These are phyloP conservation scores for Tachina grossa DNA, from an alignment of 2,888 invertebrate genomes.

Conservation along the genomic window DNA sequence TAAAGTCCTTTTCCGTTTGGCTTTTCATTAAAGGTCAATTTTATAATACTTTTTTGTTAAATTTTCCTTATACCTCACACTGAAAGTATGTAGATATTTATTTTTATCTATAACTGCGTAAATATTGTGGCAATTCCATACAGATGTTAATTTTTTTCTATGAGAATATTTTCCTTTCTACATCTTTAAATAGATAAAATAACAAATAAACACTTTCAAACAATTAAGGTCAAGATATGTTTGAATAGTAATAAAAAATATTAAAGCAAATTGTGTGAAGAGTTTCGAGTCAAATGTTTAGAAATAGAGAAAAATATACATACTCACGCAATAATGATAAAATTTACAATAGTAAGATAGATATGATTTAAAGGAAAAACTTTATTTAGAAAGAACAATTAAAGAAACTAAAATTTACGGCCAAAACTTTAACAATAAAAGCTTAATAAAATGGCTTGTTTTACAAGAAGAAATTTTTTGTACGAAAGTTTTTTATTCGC, in stretches of 20 bases:
- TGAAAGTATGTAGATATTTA: background rate
- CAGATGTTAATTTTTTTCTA: conserved; percentile 29
- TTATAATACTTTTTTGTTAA: background rate
- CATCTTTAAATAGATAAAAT: conserved; percentile 25
- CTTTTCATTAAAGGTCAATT: background rate
- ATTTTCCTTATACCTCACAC: background rate
- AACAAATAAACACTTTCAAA: conserved; percentile 53
- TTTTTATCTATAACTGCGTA: conserved; percentile 38
- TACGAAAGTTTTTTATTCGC: too few species aligned
- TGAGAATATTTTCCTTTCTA: conserved; percentile 37
- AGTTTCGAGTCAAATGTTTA: conserved; percentile 17
- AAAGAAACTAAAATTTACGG: too few species aligned
- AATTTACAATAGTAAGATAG: background rate
- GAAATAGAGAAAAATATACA: background rate
- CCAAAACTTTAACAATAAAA: too few species aligned
- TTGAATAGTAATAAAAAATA: conserved; percentile 32
- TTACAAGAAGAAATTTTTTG: too few species aligned
- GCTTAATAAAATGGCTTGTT: too few species aligned
- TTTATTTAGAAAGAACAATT: background rate
- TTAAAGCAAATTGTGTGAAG: background rate
- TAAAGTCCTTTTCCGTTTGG: background rate
- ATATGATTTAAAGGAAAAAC: background rate
- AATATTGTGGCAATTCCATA: conserved; percentile 33
- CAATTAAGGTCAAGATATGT: conserved; percentile 58
- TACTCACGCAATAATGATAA: conserved; percentile 3